Base-by-base conservation (phyloP, 2,113 vertebrate species). In the Mandrillus leucophaeus region DNA sequence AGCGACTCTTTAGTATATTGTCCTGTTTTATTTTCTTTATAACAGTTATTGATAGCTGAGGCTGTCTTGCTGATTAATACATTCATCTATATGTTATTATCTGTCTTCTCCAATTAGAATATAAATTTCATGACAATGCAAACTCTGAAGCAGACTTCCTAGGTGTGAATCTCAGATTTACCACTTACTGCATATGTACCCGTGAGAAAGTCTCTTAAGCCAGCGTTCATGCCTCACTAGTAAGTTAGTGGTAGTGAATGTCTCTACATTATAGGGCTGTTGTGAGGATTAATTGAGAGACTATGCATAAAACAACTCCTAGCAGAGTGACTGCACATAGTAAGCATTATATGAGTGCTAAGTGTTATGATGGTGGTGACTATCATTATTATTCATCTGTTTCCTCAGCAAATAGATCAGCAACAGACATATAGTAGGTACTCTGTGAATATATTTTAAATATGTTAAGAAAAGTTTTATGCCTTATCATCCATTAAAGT, bases 371-470 rank as follows among this genome's bases (percentile, higher is more conserved):
- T 59, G 25, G 5, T 94, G 2, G 12, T 83, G 45, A 35, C 32
- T 85, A 38, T 38, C 14, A 91, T 88, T 68, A 72, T 52, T 93
- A 82, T 59, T 70, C 6, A 66, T 76, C n/a, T 84, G 1, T 75
- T 96, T 95, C 84, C 18, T 70, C 86, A 25, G 45, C 9, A 76
- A 91, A 57, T 72, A 75, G 30, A 73, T 86, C 43, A 68, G 4
- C 79, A 90, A 38, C 35, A 91, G 55, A n/a, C 14, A 45, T 30
- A 82, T 79, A 57, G 35, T 55, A 97, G 48, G 14, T 48, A 8
- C 17, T 86, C 38, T 25, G 86, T n/a, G 89, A 92, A 97, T 95
- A 52, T n/a, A 52, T 93, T 82, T 92, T 79, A 13, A 52, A 43
- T 84, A 68, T 57, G 59, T 79, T 82, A 66, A 76, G 32, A 14